A percentile compares a stretch with the other conserved stretches of the same genome.
These are phyloP conservation scores for Enteromius viviparus DNA, from an alignment of 2,797 vertebrate species.

Conservation along the genomic window DNA sequence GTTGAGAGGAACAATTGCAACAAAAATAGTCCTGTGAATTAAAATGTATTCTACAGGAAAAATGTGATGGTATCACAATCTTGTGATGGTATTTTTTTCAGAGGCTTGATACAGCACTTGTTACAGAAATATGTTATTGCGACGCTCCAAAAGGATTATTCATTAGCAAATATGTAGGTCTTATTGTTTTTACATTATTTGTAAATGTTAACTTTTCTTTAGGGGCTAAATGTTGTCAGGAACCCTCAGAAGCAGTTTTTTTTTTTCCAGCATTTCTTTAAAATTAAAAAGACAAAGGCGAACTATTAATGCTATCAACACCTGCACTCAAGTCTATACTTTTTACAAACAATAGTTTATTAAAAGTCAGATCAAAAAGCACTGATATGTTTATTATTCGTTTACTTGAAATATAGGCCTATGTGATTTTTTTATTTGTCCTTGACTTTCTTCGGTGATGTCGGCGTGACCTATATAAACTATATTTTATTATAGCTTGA, in stretches of 20 bases:
- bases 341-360: neutral
- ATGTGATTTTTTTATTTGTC: neutral
- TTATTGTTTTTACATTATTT: neutral
- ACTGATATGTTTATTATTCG: neutral
- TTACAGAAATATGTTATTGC: constrained; percentile 10
- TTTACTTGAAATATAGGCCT: neutral
- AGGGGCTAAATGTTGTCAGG: neutral
- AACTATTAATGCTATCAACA: neutral
- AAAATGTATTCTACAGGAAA: neutral
- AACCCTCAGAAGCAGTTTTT: neutral
- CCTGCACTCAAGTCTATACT: neutral
- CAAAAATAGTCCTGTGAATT: neutral
- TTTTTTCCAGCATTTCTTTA: neutral
- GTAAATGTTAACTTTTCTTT: neutral
- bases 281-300: constrained; percentile 4
- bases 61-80: no score
- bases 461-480: neutral
- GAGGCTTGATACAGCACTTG: constrained; percentile 28
- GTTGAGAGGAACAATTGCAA: neutral
- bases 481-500: constrained; percentile 34
- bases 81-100: neutral
- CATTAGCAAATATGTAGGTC: neutral
- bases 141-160: neutral
- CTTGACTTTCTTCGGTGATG: neutral
- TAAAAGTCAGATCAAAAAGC: neutral